Evolutionary conservation across 2,888 invertebrate genomes (phyloP).

Genomic region (Lasioglossum vierecki): DNA sequence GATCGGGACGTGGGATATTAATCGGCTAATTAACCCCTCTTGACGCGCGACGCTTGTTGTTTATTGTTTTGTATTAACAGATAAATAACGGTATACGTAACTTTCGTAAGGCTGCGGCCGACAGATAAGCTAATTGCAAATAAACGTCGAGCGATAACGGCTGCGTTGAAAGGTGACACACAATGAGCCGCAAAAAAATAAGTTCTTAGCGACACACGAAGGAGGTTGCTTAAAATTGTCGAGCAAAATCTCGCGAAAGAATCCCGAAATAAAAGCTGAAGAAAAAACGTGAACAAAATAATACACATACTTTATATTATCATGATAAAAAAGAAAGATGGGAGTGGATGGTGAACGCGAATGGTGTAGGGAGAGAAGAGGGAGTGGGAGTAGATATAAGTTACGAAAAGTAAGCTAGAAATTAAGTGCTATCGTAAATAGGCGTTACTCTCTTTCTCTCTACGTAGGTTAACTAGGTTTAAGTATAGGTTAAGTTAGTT

Average conservation of each 20-base stretch:
- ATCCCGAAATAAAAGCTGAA: background rate
- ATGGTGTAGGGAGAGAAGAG: no score
- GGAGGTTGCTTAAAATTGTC: background rate
- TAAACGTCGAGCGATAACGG: background rate
- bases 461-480: no score
- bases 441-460: no score
- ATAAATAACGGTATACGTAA: background rate
- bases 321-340: no score
- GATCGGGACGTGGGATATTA: background rate
- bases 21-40: background rate
- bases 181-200: background rate
- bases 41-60: background rate
- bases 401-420: no score
- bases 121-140: constrained; percentile 1
- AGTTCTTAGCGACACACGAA: background rate
- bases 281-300: background rate
- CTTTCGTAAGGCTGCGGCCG: background rate
- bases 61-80: background rate
- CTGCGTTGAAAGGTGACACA: background rate
- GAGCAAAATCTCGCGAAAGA: background rate
- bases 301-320: no score
- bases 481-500: no score
- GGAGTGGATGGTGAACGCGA: no score
- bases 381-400: no score
- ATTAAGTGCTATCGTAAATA: no score